Conservation (phyloP, 1,140 invertebrate genomes). For the Anoplolepis gracilipes region DNA sequence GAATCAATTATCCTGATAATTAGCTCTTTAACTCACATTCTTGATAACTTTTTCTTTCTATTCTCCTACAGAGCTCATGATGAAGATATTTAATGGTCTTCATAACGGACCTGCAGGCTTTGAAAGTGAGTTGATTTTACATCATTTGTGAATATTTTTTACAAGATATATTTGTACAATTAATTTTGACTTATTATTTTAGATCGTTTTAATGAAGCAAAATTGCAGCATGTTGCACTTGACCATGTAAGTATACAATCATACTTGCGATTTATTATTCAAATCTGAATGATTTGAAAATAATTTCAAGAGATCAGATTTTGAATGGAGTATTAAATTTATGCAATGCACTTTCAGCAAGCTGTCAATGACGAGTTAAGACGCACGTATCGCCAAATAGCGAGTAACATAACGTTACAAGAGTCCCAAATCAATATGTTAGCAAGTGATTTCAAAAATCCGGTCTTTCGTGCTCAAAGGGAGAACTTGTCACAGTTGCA, state of each 20-base stretch:
- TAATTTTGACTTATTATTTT: conserved; percentile 17
- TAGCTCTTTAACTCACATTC: not conserved
- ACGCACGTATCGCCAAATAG: conserved; percentile 76
- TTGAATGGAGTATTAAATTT: not conserved
- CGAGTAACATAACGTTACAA: conserved; percentile 76
- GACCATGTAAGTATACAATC: conserved; percentile 75
- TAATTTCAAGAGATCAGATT: not conserved
- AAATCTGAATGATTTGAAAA: not conserved
- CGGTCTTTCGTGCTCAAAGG: conserved; percentile 74
- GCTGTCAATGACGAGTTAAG: conserved; percentile 76
- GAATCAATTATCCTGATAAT: not conserved
- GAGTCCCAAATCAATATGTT: conserved; percentile 81
- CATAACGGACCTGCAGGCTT: conserved; percentile 67
- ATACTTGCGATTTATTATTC: not conserved
- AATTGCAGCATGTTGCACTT: conserved; percentile 70
- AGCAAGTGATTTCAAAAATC: conserved; percentile 78
- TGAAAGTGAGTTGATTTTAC: conserved; percentile 77
- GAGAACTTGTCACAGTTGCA: conserved; percentile 79
- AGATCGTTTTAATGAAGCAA: conserved; percentile 69
- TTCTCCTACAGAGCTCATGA: conserved; percentile 77
- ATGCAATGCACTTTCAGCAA: conserved; percentile 67
- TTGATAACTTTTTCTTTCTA: conserved; percentile 18
- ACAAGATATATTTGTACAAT: not conserved
- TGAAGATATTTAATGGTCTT: conserved; percentile 80
- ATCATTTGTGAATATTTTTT: not conserved